A percentile compares a stretch with the other conserved stretches of the same genome.
phyloP scores from a whole-genome alignment of 2,797 vertebrate species.

The Sitta carolinensis region DNA sequence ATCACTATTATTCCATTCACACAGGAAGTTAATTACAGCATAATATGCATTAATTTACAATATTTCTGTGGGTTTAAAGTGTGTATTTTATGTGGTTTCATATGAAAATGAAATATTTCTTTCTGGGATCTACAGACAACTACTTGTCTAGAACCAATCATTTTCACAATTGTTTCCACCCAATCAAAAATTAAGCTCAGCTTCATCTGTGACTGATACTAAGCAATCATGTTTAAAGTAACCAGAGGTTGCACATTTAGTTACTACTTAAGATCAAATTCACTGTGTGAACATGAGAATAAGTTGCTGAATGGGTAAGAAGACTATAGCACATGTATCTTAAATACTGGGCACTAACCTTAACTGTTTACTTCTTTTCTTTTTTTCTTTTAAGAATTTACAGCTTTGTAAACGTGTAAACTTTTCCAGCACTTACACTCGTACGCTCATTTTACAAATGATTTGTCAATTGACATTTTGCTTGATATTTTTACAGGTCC shows the following conservation, averaged over 20 bases:
- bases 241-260: not conserved
- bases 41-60: not conserved
- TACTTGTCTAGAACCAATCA: not conserved
- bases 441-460: not conserved
- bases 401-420: not conserved
- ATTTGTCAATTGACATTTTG: not conserved
- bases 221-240: not conserved
- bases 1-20: not conserved
- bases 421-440: not conserved
- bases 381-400: not conserved
- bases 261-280: not conserved
- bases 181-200: not conserved
- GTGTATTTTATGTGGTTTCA: no score
- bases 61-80: not conserved
- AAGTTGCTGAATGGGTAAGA: not conserved
- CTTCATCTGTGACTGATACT: not conserved
- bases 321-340: not conserved
- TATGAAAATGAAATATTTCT: not conserved
- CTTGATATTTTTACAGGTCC: not conserved
- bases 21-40: not conserved
- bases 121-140: not conserved
- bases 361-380: not conserved
- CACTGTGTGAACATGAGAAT: not conserved
- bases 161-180: not conserved
- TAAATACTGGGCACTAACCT: not conserved